Percentiles rank a stretch among this genome's conserved stretches.
Evolutionary conservation across 2,888 invertebrate genomes (phyloP).

Genomic region (Anticlea derivata): DNA sequence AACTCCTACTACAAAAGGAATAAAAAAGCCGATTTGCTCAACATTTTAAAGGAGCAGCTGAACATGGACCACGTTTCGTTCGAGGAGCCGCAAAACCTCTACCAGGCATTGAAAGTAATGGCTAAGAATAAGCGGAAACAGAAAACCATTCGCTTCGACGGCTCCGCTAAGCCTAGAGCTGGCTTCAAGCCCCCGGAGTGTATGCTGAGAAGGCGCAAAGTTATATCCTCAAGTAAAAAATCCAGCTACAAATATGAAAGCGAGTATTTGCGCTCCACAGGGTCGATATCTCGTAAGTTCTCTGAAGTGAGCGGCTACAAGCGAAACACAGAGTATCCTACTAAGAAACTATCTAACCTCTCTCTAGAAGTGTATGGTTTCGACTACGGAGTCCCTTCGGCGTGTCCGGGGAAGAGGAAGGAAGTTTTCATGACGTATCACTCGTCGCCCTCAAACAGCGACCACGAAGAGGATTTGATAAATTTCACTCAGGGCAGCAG

Average conservation of each 20-base stretch:
- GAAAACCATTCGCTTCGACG: slow-evolving; percentile 33
- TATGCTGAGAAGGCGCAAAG: slow-evolving; percentile 43
- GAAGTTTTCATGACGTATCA: slow-evolving; percentile 32
- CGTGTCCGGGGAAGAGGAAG: slow-evolving; percentile 8
- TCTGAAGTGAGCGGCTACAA: background rate
- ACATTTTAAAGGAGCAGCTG: slow-evolving; percentile 55
- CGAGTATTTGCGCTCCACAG: background rate
- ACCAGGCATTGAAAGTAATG: slow-evolving; percentile 58
- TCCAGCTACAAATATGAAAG: slow-evolving; percentile 13
- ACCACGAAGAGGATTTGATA: slow-evolving; percentile 1
- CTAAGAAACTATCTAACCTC: slow-evolving; percentile 38
- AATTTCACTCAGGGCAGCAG: background rate
- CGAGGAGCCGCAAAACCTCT: slow-evolving; percentile 58
- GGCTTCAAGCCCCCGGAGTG: slow-evolving; percentile 37
- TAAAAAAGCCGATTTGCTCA: slow-evolving; percentile 49
- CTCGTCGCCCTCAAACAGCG: slow-evolving; percentile 27
- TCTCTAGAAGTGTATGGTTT: slow-evolving; percentile 52
- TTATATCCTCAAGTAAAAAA: slow-evolving; percentile 41
- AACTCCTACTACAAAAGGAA: slow-evolving; percentile 33
- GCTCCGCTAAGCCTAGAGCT: background rate
- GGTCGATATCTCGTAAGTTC: background rate
- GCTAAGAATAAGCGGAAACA: slow-evolving; percentile 52
- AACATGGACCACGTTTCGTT: slow-evolving; percentile 37
- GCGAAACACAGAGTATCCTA: background rate
- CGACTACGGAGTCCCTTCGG: slow-evolving; percentile 40